Percentiles rank a stretch among this genome's conserved stretches.
Conservation (phyloP, 2,797 vertebrate species). For the Hipposideros larvatus region DNA sequence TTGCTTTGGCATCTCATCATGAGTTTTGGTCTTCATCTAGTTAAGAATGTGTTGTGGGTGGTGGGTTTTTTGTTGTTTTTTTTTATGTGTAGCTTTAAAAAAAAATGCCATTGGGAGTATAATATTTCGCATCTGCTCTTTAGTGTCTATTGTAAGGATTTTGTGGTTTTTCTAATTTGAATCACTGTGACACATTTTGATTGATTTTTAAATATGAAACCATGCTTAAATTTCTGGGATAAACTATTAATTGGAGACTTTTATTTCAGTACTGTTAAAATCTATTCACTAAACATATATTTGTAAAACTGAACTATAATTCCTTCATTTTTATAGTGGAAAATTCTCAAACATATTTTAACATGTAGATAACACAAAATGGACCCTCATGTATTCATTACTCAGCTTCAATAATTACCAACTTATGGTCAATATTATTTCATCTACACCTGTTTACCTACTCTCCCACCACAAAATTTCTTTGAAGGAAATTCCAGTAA, state of each 20-base stretch:
- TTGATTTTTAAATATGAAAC: neutral
- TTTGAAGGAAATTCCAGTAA: slow-evolving; percentile 18
- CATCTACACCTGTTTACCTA: neutral
- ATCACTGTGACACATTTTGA: neutral
- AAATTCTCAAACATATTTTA: slow-evolving; percentile 18
- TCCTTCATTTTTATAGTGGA: neutral
- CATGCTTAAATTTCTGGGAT: neutral
- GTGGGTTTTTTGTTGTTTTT: neutral
- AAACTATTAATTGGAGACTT: neutral
- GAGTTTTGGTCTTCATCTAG: neutral
- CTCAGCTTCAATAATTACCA: neutral
- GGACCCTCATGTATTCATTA: neutral
- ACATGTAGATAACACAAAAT: neutral
- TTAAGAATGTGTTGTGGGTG: neutral
- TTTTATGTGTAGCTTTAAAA: neutral
- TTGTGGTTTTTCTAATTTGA: neutral
- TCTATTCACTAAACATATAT: neutral
- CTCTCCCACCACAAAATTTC: neutral
- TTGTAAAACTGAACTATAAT: neutral
- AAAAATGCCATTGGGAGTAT: neutral
- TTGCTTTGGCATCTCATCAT: neutral
- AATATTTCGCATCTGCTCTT: neutral
- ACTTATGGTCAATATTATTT: neutral
- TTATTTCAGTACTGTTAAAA: neutral
- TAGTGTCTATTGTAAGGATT: neutral